These are phyloP conservation scores for Notothenia rossii DNA, from an alignment of 2,113 vertebrate genomes.

Conservation along the genomic window DNA sequence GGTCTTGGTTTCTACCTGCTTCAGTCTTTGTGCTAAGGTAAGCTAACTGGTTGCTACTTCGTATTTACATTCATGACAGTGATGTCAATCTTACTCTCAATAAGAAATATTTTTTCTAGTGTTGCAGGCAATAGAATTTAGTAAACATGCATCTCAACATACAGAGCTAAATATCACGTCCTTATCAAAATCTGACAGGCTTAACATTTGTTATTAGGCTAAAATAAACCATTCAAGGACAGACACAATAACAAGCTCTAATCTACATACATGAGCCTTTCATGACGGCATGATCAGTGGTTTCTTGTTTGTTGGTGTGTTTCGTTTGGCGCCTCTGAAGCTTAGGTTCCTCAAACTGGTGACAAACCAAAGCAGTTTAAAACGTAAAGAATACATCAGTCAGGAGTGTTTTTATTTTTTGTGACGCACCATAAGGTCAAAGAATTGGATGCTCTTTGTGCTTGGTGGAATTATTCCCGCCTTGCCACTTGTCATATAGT, in stretches of 20 bases:
- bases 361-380: slow-evolving; percentile 49
- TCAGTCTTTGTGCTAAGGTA: no score
- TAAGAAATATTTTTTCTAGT: no score
- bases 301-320: slow-evolving; percentile 44
- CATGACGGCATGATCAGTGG: slow-evolving; percentile 25
- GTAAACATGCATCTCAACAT: no score
- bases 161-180: background rate
- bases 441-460: slow-evolving; percentile 16
- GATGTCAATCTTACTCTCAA: background rate
- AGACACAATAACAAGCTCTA: background rate
- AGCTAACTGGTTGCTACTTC: background rate
- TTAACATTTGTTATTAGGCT: background rate
- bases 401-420: slow-evolving; percentile 3
- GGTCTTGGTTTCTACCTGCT: background rate
- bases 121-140: no score
- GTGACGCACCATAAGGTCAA: slow-evolving; percentile 16
- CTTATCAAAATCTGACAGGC: background rate
- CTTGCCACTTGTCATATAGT: background rate
- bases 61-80: background rate
- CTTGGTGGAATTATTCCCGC: slow-evolving; percentile 14
- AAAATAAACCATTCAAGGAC: background rate
- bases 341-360: slow-evolving; percentile 19
- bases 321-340: slow-evolving; percentile 5
- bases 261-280: background rate
- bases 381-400: slow-evolving; percentile 9